These are phyloP conservation scores for Centrocercus urophasianus DNA, from an alignment of 2,113 vertebrate genomes.

Conservation along the genomic window DNA sequence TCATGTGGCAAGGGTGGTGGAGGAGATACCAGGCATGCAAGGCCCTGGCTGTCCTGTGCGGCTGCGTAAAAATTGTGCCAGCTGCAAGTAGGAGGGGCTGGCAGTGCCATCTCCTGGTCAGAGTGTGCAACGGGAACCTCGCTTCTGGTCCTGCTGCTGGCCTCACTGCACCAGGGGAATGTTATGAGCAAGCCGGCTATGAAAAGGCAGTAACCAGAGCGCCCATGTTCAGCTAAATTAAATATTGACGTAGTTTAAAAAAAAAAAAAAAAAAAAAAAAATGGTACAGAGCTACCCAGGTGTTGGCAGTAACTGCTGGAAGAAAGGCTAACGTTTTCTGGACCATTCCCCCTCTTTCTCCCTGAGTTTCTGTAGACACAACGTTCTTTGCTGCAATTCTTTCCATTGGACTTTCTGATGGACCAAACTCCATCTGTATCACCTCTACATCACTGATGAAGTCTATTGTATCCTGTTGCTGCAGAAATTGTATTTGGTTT, in stretches of 20 bases:
- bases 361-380: background rate
- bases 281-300: background rate
- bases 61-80: fast-evolving
- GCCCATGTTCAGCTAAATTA: background rate
- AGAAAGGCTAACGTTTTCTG: background rate
- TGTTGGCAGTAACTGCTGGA: background rate
- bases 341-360: background rate
- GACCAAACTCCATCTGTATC: slow-evolving; percentile 79
- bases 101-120: slow-evolving; percentile 53
- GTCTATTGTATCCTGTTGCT: slow-evolving; percentile 41
- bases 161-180: background rate
- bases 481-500: slow-evolving; percentile 78
- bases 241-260: background rate
- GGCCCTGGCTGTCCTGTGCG: fast-evolving
- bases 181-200: background rate
- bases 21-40: background rate
- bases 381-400: slow-evolving; percentile 66
- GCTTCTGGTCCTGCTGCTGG: fast-evolving
- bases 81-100: background rate
- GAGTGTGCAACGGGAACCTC: background rate
- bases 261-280: background rate
- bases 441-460: background rate
- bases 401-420: slow-evolving; percentile 61
- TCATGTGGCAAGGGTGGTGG: background rate
- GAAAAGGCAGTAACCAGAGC: background rate